Conservation (phyloP, 2,888 invertebrate genomes). For the Volucella zonaria region DNA sequence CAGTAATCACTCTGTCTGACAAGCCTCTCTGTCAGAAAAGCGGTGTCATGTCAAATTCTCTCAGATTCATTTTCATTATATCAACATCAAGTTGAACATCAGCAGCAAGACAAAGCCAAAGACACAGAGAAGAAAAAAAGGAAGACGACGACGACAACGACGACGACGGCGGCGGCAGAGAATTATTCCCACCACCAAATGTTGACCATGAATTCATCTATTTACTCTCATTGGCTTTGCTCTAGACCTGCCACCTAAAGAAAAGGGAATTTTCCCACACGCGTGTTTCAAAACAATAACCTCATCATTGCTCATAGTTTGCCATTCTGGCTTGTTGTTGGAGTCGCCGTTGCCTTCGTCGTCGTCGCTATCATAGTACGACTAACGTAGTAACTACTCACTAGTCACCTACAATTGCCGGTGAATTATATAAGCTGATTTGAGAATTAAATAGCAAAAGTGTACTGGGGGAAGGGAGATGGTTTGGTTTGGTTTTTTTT, state of each 20-base stretch:
- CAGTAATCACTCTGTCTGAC: conserved; percentile 13
- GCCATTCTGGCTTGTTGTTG: not conserved
- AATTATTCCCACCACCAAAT: conserved; percentile 34
- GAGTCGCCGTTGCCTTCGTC: not conserved
- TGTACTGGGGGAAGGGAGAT: conserved; percentile 29
- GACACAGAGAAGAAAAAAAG: not conserved
- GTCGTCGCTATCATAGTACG: not conserved
- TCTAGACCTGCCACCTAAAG: conserved; percentile 38
- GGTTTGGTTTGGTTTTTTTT: too few species aligned
- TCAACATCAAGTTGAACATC: too few species aligned
- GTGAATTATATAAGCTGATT: conserved; percentile 44
- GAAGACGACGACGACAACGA: not conserved
- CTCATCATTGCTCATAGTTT: not conserved
- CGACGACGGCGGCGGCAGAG: too few species aligned
- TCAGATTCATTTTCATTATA: conserved; percentile 53
- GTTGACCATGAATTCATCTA: conserved; percentile 51
- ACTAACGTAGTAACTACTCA: not conserved
- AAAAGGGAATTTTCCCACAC: conserved; percentile 59
- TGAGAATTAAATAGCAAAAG: conserved; percentile 32
- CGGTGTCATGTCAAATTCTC: conserved; percentile 38
- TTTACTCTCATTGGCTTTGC: conserved; percentile 29
- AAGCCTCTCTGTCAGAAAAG: conserved; percentile 18
- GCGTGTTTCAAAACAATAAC: conserved; percentile 43
- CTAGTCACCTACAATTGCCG: conserved; percentile 38
- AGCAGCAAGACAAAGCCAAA: not conserved